Percentiles rank a stretch among this genome's conserved stretches.
Evolutionary conservation across 2,888 invertebrate genomes (phyloP).

Genomic region (Lasioglossum pauxillum): DNA sequence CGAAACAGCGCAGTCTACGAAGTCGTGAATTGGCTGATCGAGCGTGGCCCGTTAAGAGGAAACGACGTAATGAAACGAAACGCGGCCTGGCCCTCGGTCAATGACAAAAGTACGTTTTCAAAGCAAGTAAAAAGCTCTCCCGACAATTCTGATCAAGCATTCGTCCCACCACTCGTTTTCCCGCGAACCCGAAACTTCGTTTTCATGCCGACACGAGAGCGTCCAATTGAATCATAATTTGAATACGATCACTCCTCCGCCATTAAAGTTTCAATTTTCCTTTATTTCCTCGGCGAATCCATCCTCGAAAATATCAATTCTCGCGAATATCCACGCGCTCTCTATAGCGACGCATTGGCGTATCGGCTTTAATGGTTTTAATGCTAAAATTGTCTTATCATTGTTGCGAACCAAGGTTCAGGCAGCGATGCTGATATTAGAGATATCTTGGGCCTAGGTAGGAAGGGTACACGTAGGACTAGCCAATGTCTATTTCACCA

Average conservation of each 20-base stretch:
- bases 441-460: no score
- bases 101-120: conserved; percentile 30
- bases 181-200: neutral
- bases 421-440: no score
- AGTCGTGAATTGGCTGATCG: conserved; percentile 41
- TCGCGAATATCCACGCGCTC: neutral
- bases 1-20: conserved; percentile 18
- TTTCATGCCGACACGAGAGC: neutral
- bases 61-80: conserved; percentile 47
- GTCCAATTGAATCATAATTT: neutral
- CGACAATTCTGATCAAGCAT: conserved; percentile 4
- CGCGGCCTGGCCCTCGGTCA: conserved; percentile 7
- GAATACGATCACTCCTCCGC: neutral
- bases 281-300: neutral
- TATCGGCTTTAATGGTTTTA: neutral
- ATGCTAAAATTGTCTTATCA: neutral
- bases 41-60: conserved; percentile 40
- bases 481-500: no score
- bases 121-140: neutral
- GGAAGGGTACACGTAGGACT: no score
- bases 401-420: no score
- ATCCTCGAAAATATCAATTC: neutral
- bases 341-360: neutral
- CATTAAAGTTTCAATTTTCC: conserved; percentile 1
- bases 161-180: neutral